Evolutionary conservation across 2,888 invertebrate species (phyloP).

Genomic region (Eudasyphora cyanicolor): DNA sequence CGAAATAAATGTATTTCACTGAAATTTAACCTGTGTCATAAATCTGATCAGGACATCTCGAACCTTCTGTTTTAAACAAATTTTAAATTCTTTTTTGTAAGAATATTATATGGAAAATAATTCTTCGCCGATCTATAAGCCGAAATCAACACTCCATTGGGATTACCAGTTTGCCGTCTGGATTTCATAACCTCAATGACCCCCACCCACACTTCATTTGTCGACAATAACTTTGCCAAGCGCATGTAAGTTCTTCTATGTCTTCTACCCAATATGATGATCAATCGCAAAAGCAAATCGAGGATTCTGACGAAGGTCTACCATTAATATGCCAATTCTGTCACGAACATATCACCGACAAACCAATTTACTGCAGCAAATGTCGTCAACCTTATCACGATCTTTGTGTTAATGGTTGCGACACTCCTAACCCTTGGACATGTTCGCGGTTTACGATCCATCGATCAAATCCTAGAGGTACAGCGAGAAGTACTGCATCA

Average conservation of each 20-base stretch:
- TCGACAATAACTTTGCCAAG: background rate
- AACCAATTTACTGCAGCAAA: background rate
- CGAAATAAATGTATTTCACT: background rate
- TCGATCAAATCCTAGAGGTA: background rate
- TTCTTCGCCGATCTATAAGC: background rate
- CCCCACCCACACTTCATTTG: background rate
- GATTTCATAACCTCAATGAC: background rate
- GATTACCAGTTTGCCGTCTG: background rate
- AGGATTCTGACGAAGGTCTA: background rate
- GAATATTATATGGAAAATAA: background rate
- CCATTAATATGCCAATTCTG: slow-evolving; percentile 34
- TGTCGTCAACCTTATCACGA: slow-evolving; percentile 30
- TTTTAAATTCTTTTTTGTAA: background rate
- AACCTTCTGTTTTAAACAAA: background rate
- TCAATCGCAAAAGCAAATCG: background rate
- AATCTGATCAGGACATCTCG: background rate
- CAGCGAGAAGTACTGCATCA: background rate
- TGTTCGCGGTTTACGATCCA: slow-evolving; percentile 4
- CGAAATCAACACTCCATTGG: too few relatives aligned
- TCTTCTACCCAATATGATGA: too few relatives aligned
- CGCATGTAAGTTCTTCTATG: background rate
- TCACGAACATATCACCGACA: background rate
- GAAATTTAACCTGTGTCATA: background rate
- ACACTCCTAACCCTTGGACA: slow-evolving; percentile 6
- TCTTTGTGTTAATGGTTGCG: slow-evolving; percentile 16